Conservation (phyloP, 2,797 vertebrate genomes). For the Cuniculus paca region DNA sequence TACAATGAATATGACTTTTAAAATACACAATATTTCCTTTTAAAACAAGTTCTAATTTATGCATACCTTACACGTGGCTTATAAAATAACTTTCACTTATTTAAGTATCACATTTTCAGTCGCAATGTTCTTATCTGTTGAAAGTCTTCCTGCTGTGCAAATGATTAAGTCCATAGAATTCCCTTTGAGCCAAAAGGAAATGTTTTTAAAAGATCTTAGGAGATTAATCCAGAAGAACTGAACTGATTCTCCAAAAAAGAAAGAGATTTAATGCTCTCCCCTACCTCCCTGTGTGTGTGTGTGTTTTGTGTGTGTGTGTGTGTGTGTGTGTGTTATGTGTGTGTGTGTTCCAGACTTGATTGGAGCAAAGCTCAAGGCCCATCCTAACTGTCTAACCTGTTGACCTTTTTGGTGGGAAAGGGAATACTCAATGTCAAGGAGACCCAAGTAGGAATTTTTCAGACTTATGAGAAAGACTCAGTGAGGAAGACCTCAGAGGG, state of each 20-base stretch:
- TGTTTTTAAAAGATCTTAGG: slow-evolving; percentile 65
- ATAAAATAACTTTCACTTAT: slow-evolving; percentile 8
- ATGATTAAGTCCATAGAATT: slow-evolving; percentile 52
- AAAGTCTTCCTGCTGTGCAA: slow-evolving; percentile 33
- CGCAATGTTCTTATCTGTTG: slow-evolving; percentile 2
- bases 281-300: too few relatives aligned
- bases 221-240: slow-evolving; percentile 28
- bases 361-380: background rate
- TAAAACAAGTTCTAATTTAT: slow-evolving; percentile 40
- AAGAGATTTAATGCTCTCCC: background rate
- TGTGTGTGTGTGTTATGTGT: background rate
- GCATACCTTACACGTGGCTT: background rate
- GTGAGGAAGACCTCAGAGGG: background rate
- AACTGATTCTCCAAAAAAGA: slow-evolving; percentile 12
- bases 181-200: slow-evolving; percentile 57
- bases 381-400: background rate
- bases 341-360: background rate
- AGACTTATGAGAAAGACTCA: background rate
- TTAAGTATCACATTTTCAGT: background rate
- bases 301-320: background rate
- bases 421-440: background rate
- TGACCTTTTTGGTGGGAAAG: background rate
- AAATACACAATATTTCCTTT: slow-evolving; percentile 35
- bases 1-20: background rate
- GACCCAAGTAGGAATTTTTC: background rate